Evolutionary conservation across 2,888 invertebrate species (phyloP).

Genomic region (Stramonita haemastoma): DNA sequence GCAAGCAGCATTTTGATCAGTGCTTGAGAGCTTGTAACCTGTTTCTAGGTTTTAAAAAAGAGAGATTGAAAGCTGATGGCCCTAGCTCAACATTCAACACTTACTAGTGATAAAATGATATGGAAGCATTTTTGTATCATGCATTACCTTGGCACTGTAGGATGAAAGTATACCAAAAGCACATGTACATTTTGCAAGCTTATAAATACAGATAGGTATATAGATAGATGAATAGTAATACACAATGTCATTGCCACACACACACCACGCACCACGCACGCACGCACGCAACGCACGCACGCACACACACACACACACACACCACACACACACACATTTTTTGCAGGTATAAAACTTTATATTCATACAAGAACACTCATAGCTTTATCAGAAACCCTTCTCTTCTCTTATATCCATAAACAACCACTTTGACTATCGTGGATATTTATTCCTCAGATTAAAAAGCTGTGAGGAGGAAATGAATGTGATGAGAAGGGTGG

Average conservation of each 20-base stretch:
- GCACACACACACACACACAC: neutral
- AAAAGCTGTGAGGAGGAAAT: neutral
- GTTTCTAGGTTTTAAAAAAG: no score
- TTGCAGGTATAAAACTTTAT: neutral
- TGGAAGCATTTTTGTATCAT: neutral
- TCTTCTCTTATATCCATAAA: neutral
- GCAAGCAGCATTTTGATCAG: no score
- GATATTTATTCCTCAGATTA: neutral
- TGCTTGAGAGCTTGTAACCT: no score
- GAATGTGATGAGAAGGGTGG: neutral
- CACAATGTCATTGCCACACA: neutral
- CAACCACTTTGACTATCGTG: neutral
- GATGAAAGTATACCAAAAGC: neutral
- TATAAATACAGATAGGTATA: neutral
- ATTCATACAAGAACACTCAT: neutral
- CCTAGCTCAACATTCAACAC: neutral
- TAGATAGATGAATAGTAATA: neutral
- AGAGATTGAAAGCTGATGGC: no score
- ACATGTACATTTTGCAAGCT: neutral
- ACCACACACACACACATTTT: neutral
- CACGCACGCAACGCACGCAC: neutral
- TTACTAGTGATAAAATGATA: neutral
- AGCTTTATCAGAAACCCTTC: neutral
- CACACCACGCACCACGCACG: neutral
- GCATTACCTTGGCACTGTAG: neutral